phyloP scores from a whole-genome alignment of 1,140 invertebrate species.

The Drosophila grimshawi region DNA sequence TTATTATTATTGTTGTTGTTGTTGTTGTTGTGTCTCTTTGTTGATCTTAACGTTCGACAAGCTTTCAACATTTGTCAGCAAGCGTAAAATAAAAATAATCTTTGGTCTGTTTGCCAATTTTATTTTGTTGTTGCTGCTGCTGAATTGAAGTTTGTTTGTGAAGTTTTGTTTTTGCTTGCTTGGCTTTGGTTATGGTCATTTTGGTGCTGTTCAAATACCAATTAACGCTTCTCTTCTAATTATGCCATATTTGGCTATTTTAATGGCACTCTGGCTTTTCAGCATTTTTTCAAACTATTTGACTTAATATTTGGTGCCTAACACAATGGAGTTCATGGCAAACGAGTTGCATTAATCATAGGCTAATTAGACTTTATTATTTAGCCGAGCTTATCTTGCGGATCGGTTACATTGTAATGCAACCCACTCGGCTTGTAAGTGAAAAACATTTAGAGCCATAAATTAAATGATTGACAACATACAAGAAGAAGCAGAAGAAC shows the following conservation, averaged over 20 bases:
- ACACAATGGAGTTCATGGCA: conserved; percentile 24
- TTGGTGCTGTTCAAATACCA: conserved; percentile 42
- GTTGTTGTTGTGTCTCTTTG: conserved; percentile 14
- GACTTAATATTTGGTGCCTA: background rate
- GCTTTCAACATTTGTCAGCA: conserved; percentile 38
- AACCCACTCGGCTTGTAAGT: background rate
- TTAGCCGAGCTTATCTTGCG: background rate
- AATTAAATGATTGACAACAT: conserved; percentile 50
- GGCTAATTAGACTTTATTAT: background rate
- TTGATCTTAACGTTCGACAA: conserved; percentile 32
- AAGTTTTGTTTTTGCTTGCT: background rate
- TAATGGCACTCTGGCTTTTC: conserved; percentile 13
- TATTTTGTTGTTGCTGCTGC: background rate
- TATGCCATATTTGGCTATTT: conserved; percentile 42
- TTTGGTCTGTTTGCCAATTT: conserved; percentile 44
- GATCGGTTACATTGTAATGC: background rate
- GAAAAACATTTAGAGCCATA: conserved; percentile 6
- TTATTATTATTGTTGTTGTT: conserved; percentile 35
- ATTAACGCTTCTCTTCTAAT: conserved; percentile 50
- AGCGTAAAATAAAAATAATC: conserved; percentile 24
- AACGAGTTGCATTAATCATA: conserved; percentile 1
- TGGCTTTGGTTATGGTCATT: conserved; percentile 17
- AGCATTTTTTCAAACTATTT: background rate
- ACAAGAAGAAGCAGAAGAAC: conserved; percentile 13
- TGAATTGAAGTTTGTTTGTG: background rate